Conservation (phyloP, 2,113 vertebrate species). For the Phocoena phocoena region DNA sequence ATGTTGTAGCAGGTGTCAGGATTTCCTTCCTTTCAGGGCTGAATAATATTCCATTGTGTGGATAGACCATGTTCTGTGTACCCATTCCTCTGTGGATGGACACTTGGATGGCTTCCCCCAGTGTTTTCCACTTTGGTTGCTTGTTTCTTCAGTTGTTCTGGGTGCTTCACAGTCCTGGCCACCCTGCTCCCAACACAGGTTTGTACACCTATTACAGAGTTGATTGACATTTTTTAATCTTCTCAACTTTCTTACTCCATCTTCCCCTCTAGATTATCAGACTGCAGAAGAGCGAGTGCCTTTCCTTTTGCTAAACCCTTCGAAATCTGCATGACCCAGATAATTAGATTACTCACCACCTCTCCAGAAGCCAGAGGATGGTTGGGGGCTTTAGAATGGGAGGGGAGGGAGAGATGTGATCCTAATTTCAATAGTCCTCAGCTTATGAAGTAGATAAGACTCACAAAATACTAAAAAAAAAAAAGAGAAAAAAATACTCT, state of each 20-base stretch:
- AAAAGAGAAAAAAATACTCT: background rate
- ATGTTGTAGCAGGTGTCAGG: background rate
- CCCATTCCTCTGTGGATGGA: background rate
- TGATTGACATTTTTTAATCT: background rate
- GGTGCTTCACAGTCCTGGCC: background rate
- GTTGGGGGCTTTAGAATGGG: background rate
- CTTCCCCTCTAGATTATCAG: background rate
- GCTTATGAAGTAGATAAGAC: background rate
- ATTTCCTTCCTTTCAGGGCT: background rate
- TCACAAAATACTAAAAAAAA: background rate
- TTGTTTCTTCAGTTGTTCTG: background rate
- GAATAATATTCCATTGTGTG: fast-evolving
- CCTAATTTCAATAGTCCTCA: background rate
- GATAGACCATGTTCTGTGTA: background rate
- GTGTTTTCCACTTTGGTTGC: background rate
- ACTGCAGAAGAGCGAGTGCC: background rate
- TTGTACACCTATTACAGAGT: background rate
- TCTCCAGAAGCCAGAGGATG: background rate
- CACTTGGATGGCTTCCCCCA: background rate
- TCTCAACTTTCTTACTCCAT: background rate
- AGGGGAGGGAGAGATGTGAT: background rate
- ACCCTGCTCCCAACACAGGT: background rate
- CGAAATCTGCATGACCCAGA: background rate
- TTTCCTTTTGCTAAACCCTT: background rate
- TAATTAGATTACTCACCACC: background rate